Percentiles rank a stretch among this genome's conserved stretches.
Evolutionary conservation across 2,888 invertebrate genomes (phyloP).

Genomic region (Chaetogeoica ovagalla): DNA sequence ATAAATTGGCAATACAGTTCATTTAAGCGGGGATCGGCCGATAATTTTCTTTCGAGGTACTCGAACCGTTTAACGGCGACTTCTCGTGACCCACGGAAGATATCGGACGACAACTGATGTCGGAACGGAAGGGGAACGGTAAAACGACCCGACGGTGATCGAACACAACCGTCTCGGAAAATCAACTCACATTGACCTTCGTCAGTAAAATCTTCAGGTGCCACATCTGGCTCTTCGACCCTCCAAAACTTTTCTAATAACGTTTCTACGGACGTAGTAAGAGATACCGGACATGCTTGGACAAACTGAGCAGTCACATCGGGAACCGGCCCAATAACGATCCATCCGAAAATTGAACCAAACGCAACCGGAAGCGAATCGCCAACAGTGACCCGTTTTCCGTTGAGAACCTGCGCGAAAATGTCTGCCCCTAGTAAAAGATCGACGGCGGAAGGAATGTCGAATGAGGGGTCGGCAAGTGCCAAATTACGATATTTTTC

Average conservation of each 20-base stretch:
- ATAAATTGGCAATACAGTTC: neutral
- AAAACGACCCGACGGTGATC: neutral
- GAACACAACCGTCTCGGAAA: neutral
- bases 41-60: too few relatives aligned
- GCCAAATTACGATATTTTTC: neutral
- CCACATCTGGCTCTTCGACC: neutral
- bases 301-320: rapidly evolving
- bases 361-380: neutral
- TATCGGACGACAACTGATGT: neutral
- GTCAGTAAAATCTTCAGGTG: neutral
- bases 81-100: too few relatives aligned
- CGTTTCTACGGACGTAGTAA: neutral
- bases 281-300: neutral
- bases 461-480: neutral
- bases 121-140: neutral
- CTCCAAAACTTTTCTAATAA: neutral
- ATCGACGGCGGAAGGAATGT: neutral
- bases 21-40: neutral
- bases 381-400: neutral
- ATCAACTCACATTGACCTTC: neutral
- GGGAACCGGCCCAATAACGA: neutral
- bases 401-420: neutral
- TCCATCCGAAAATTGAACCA: neutral
- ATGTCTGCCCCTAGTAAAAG: neutral
- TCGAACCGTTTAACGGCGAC: too few relatives aligned